Percentiles rank a stretch among this genome's conserved stretches.
Evolutionary conservation across 2,113 vertebrate species (phyloP).

Genomic region (Gavia stellata): DNA sequence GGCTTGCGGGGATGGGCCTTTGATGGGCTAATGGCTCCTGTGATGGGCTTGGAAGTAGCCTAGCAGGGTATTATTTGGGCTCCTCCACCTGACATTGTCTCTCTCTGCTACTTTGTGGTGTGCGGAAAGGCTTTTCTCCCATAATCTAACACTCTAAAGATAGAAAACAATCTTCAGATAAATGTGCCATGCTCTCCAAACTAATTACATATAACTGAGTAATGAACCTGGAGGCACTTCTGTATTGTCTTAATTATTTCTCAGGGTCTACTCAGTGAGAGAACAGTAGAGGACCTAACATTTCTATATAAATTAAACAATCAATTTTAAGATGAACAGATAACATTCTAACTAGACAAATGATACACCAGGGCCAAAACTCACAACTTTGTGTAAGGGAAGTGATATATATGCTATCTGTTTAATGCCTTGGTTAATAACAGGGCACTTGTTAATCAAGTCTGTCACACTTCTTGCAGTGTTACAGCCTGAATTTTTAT

Average conservation of each 20-base stretch:
- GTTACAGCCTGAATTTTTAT: background rate
- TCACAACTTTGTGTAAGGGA: background rate
- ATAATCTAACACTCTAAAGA: background rate
- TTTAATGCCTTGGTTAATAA: background rate
- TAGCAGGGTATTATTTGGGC: fast-evolving
- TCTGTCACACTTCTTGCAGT: background rate
- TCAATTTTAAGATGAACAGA: background rate
- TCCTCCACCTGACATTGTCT: background rate
- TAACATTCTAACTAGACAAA: background rate
- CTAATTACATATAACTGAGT: background rate
- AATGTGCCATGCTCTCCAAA: background rate
- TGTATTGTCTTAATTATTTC: background rate
- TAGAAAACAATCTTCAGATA: background rate
- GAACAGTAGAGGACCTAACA: background rate
- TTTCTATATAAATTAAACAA: background rate
- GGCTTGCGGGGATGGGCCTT: background rate
- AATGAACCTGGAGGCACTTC: background rate
- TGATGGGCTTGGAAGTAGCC: background rate
- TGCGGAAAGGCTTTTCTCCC: background rate
- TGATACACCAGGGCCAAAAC: background rate
- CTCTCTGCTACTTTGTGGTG: background rate
- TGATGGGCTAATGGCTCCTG: background rate
- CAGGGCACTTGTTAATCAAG: background rate
- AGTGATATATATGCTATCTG: background rate
- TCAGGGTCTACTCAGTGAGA: background rate